Conservation (phyloP, 2,888 invertebrate genomes). For the Notocelia uddmanniana region DNA sequence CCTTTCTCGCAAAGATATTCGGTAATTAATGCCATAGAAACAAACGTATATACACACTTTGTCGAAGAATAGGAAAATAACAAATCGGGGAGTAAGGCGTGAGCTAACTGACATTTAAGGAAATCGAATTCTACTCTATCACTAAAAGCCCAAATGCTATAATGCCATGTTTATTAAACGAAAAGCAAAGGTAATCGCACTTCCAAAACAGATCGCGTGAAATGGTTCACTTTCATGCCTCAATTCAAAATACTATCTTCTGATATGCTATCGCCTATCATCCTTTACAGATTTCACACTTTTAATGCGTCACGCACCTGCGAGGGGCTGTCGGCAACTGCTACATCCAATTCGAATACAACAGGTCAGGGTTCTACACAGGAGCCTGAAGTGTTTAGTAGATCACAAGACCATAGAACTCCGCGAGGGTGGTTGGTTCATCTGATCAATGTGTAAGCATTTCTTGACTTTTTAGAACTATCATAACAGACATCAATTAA, state of each 20-base stretch:
- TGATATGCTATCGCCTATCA: neutral
- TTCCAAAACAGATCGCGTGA: no score
- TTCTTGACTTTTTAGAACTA: neutral
- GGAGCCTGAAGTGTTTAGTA: slow-evolving; percentile 87
- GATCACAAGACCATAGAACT: slow-evolving; percentile 92
- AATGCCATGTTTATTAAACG: no score
- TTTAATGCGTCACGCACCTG: slow-evolving; percentile 92
- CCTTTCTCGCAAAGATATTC: no score
- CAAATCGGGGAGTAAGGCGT: no score
- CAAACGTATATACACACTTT: no score
- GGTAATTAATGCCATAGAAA: no score
- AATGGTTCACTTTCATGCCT: no score
- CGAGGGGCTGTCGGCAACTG: slow-evolving; percentile 83
- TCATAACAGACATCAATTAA: neutral
- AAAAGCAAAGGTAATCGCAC: no score
- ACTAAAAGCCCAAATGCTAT: no score
- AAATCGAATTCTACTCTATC: no score
- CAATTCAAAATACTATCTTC: neutral
- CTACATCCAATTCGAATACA: slow-evolving; percentile 66
- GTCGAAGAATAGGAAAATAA: neutral
- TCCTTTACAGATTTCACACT: slow-evolving; percentile 90
- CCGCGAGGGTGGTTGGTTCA: slow-evolving; percentile 98
- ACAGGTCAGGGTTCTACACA: slow-evolving; percentile 82
- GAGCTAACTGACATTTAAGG: no score
- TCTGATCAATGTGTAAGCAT: slow-evolving; percentile 92